phyloP scores from a whole-genome alignment of 2,888 invertebrate species.

The Cheilosia variabilis region DNA sequence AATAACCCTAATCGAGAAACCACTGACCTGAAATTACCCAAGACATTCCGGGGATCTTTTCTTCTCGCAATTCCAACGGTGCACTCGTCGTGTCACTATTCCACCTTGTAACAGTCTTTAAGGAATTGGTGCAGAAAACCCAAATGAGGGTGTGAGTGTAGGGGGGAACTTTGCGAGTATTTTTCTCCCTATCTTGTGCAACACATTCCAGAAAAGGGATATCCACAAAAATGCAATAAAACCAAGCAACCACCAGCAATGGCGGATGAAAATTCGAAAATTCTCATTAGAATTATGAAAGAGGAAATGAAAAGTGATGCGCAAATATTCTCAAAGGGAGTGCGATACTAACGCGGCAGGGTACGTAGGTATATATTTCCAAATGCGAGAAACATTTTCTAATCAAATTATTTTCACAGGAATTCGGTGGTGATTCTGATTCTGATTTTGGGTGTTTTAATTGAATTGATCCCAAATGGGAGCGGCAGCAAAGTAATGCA shows the following conservation, averaged over 20 bases:
- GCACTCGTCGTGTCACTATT: conserved; percentile 15
- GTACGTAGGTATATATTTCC: too few species aligned
- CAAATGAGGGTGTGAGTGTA: conserved; percentile 31
- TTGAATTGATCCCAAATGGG: too few species aligned
- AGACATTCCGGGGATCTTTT: conserved; percentile 51
- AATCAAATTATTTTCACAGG: conserved; percentile 27
- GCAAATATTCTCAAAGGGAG: too few species aligned
- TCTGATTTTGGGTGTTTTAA: background rate
- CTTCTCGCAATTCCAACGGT: conserved; percentile 10
- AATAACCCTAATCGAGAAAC: conserved; percentile 69
- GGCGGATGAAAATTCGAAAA: background rate
- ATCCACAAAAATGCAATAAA: background rate
- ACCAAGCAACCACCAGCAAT: background rate
- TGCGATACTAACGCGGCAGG: too few species aligned
- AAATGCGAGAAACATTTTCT: conserved; percentile 8
- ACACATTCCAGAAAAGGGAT: background rate
- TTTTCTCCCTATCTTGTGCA: background rate
- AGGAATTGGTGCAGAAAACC: conserved; percentile 67
- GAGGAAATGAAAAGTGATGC: background rate
- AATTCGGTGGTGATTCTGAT: conserved; percentile 17
- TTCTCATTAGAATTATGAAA: background rate
- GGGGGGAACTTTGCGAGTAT: background rate
- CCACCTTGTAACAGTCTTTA: conserved; percentile 41
- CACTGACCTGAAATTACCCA: conserved; percentile 68
- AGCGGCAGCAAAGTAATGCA: too few species aligned